phyloP scores from a whole-genome alignment of 2,113 vertebrate genomes.

The Bos taurus region DNA sequence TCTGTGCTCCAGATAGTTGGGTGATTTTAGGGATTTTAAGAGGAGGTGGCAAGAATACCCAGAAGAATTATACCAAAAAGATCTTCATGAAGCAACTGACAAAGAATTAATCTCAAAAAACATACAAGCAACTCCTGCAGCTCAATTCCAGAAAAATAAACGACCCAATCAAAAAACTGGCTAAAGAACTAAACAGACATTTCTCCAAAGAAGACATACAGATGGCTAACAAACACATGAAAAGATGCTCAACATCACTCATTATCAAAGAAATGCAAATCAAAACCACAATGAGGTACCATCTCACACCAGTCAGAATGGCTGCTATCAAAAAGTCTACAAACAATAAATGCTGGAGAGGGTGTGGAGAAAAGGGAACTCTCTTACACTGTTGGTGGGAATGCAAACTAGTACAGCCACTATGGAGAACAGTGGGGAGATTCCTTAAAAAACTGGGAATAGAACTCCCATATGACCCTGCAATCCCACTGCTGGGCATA shows the following conservation, averaged over 20 bases:
- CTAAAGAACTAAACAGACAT: not conserved
- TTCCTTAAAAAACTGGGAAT: too few relatives aligned
- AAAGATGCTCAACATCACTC: not conserved
- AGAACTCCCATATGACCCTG: too few relatives aligned
- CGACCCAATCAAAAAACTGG: not conserved
- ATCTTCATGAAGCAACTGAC: not conserved
- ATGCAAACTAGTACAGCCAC: not conserved
- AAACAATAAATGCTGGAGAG: not conserved
- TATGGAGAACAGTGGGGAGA: too few relatives aligned
- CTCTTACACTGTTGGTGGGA: too few relatives aligned
- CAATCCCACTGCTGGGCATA: too few relatives aligned
- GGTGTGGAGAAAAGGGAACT: too few relatives aligned
- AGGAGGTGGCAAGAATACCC: not conserved
- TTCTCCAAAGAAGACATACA: not conserved
- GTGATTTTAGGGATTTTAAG: not conserved
- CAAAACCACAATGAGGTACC: not conserved
- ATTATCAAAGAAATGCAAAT: not conserved
- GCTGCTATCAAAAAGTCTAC: not conserved
- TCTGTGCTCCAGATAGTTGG: not conserved
- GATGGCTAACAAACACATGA: not conserved
- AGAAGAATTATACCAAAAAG: not conserved
- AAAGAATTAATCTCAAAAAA: not conserved
- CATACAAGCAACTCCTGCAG: not conserved
- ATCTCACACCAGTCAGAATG: not conserved
- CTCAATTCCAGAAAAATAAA: not conserved